Base-by-base conservation (phyloP, 2,113 vertebrate species). In the Sceloporus tristichus region DNA sequence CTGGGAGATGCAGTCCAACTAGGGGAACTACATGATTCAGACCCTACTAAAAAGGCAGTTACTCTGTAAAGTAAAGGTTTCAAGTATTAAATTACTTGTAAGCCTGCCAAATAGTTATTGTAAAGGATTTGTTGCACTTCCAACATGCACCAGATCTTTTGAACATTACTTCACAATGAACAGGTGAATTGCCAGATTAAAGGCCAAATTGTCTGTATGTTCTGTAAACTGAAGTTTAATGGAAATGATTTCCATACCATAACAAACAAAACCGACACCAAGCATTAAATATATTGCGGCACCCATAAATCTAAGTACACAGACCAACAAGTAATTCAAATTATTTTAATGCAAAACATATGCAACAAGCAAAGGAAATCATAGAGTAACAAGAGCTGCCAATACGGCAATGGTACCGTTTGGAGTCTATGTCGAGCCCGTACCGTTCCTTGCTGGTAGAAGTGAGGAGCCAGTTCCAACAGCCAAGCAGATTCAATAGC, bases 381-480 rank as follows among this genome's bases (percentile, higher is more conserved):
- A 59, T 85, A 90, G 92, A 93, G 92, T 53, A 1, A 91, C 92
- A 94, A 93, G 93, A 93, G 88, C 90, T 93, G 93, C 78, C 84
- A 25, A 0, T 0, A 74, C 90, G 93, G 95, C 93, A 93, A 8
- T 93, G 92, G 82, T 94, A 93, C 93, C 90, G 83, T 95, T 94
- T 93, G 94, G 92, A 70, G 85, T 82, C 74, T 93, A 86, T 90
- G 91, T 42, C 42, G 91, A 82, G 86, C 78, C 87, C 98, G 90
- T 97, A 99, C 99, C 97, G 98, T 98, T 93, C 98, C 98, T 96
- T 99, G 98, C 92, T 99, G 99, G 95, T 99, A 99, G 76, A 99
- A 99, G 94, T 99, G 99, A 54, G 99, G 99, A 0, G 99, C 99
- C 96, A 99, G 93, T 90, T 99, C 99, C 94, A 99, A 92, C 92